Evolutionary conservation across 2,797 vertebrate genomes (phyloP), one percentile per base, ranked within the genome.

Genomic region (Etheostoma perlongum): DNA sequence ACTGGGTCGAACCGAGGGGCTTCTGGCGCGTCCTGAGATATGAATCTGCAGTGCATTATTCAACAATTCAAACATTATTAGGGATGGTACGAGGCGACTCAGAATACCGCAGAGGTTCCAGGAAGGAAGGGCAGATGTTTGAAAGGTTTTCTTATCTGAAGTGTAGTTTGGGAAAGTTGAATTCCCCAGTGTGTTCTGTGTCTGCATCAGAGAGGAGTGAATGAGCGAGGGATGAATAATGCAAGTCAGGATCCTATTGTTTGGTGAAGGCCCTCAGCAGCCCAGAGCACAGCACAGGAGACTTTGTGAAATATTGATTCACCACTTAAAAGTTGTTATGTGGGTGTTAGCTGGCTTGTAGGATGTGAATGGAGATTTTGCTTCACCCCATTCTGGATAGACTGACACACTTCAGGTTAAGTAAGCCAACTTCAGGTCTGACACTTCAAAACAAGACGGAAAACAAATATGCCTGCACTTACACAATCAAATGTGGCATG

Each of bases 241-340:
- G 92, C 87, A 94, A 85, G 72, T 85, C 83, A 74, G 86, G 74
- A 83, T 76, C 54, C 88, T 83, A 93, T 94, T 94, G 93, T 94
- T 91, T 85, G 58, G 62, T 27, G 75, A 81, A 61, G 82, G 80
- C 82, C 81, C 70, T 66, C 57, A 36, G 61, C 69, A 79, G 78
- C 82, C 25, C 62, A 67, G 42, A 74, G 64, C 19, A 10, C 53
- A 54, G 71, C 85, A 40, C 57, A 42, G 70, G 59, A 84, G 87
- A 89, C 74, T 70, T 75, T 69, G 84, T 93, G 66, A 94, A 94
- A 93, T 92, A 93, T 94, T 94, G 83, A 93, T 93, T 90, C 67
- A n/a, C 67, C 82, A 87, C 91, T 92, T 87, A 82, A 78, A 87
- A 86, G 87, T 84, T 91, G 82, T 88, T 89, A 83, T 82, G 68